Evolutionary conservation across 30 jellyfish, hydroid and myxozoan genomes (phyloP).

Genomic region (Turritopsis rubra): DNA sequence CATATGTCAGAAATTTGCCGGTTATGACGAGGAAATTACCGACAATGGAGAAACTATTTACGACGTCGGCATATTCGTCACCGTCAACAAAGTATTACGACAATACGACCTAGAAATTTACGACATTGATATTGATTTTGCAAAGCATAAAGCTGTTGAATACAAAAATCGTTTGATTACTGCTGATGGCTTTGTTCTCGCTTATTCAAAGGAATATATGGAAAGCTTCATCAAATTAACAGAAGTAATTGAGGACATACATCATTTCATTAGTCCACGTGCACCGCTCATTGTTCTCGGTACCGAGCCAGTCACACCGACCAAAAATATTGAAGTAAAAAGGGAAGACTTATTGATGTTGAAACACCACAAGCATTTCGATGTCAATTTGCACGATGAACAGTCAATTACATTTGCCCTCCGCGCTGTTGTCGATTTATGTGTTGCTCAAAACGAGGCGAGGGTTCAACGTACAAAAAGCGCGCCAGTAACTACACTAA

Average conservation of each 20-base stretch:
- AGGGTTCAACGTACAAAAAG: not conserved
- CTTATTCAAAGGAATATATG: not conserved
- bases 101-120: constrained; percentile 6
- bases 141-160: not conserved
- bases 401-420: not conserved
- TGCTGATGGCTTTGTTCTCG: not conserved
- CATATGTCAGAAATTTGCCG: not conserved
- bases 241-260: not conserved
- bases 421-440: not conserved
- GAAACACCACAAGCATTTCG: not conserved
- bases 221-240: not conserved
- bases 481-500: too few species aligned
- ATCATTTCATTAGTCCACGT: not conserved
- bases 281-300: not conserved
- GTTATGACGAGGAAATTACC: not conserved
- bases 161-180: not conserved
- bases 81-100: constrained; percentile 9
- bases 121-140: not conserved
- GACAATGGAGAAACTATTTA: not conserved
- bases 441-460: not conserved
- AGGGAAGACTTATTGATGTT: not conserved
- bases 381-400: not conserved
- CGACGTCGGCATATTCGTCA: not conserved
- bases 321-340: not conserved
- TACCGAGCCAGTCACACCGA: not conserved